Evolutionary conservation across 2,888 invertebrate species (phyloP), one percentile per base, ranked within the genome.

Genomic region (Rhabditoides inermis): DNA sequence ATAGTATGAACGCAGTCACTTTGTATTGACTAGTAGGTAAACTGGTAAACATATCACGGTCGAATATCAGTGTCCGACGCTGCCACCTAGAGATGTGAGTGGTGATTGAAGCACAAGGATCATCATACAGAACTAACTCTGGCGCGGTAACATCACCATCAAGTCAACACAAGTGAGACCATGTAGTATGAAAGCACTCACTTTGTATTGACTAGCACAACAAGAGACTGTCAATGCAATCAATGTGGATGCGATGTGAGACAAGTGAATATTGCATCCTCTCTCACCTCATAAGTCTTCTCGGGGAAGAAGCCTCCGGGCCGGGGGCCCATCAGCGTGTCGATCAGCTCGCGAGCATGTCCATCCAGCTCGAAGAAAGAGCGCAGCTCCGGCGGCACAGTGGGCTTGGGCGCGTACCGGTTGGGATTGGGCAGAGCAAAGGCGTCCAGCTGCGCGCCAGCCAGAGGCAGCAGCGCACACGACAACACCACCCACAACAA

Each of bases 261-360:
- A n/a, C n/a, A n/a, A n/a, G n/a, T n/a, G n/a, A n/a, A n/a, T n/a
- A n/a, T n/a, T n/a, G n/a, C n/a, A n/a, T 39, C 58, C 15, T 50
- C 48, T 52, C 65, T 65, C 41, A 74, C 68, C 45, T 77, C 76
- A 45, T 67, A 76, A 15, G 70, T 71, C 57, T 75, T 73, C 57
- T 75, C 74, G 27, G 76, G 76, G 58, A 76, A 73, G 45, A 71
- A 63, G 37, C 75, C 75, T 22, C 75, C 74, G 27, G 75, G 72
- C n/a, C 74, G 60, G 40, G 70, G 70, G n/a, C 75, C 75, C 30
- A 75, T 63, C 44, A 75, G 50, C 6, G 68, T 65, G 59, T 75
- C 73, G 15, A 76, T 66, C 45, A 76, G 60, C 52, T 72, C 67
- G 49, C 70, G 66, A 44, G 76, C 75, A 55, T 75, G 73, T 10